phyloP scores from a whole-genome alignment of 2,113 vertebrate species.

The Trachemys scripta region DNA sequence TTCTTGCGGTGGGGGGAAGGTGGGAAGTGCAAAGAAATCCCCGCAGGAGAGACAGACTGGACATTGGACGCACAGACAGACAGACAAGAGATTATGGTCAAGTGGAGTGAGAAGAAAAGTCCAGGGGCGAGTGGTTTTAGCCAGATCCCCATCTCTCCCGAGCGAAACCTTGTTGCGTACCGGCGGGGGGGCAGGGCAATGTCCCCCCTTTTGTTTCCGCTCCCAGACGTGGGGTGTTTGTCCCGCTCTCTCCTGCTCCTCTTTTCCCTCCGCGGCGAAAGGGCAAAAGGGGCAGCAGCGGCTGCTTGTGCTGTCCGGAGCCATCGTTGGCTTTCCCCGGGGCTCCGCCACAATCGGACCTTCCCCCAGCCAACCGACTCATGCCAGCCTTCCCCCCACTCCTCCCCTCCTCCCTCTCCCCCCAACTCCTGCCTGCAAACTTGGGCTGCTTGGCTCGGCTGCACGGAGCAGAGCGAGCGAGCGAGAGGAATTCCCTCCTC shows the following conservation, averaged over 20 bases:
- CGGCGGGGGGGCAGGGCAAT: too few species aligned
- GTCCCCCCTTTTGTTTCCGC: conserved; percentile 76
- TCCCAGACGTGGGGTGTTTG: conserved; percentile 67
- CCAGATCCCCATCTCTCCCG: neutral
- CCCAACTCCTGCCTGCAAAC: conserved; percentile 64
- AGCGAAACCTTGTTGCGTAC: neutral
- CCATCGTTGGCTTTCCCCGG: neutral
- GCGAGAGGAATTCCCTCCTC: conserved; percentile 84
- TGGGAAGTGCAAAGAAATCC: conserved; percentile 62
- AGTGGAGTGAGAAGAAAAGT: conserved; percentile 51
- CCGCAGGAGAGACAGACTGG: conserved; percentile 74
- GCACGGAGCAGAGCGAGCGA: conserved; percentile 17
- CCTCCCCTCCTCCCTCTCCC: conserved; percentile 19
- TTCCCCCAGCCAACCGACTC: neutral
- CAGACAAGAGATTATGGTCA: conserved; percentile 40
- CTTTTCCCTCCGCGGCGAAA: conserved; percentile 30
- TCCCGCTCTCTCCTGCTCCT: conserved; percentile 70
- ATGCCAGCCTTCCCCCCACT: neutral
- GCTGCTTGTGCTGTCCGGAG: conserved; percentile 10
- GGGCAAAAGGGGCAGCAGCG: conserved; percentile 31
- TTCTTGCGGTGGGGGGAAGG: neutral
- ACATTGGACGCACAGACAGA: conserved; percentile 74
- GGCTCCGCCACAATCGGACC: neutral
- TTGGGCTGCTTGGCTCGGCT: conserved; percentile 64
- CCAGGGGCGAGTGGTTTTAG: conserved; percentile 28